These are phyloP conservation scores for Harpegnathos saltator DNA, from an alignment of 1,140 invertebrate species.

Conservation along the genomic window DNA sequence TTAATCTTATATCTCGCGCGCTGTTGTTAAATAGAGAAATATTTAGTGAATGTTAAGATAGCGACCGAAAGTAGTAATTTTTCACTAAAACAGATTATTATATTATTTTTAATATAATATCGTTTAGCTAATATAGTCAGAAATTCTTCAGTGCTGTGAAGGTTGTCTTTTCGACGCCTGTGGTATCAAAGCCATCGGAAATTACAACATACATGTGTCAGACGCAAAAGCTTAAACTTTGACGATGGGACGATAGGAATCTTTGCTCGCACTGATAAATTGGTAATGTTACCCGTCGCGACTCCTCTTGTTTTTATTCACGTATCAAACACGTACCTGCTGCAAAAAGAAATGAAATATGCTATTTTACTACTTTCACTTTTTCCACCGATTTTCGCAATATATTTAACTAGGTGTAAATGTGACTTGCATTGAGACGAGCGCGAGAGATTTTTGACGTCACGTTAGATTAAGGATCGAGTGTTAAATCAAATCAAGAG, in stretches of 20 bases:
- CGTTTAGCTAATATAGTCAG: conserved; percentile 83
- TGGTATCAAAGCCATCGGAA: conserved; percentile 82
- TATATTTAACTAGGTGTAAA: conserved; percentile 76
- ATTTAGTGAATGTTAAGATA: conserved; percentile 84
- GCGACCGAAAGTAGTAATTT: conserved; percentile 83
- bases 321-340: conserved; percentile 80
- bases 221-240: conserved; percentile 74
- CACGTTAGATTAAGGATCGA: conserved; percentile 72
- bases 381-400: conserved; percentile 79
- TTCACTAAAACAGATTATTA: conserved; percentile 84
- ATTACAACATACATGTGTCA: conserved; percentile 78
- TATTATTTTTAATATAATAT: conserved; percentile 75
- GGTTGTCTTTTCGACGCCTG: conserved; percentile 80
- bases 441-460: conserved; percentile 64
- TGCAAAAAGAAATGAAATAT: conserved; percentile 72
- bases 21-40: conserved; percentile 84
- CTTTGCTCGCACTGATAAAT: conserved; percentile 76
- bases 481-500: conserved; percentile 73
- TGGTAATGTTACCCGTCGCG: conserved; percentile 68
- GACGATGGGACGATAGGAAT: conserved; percentile 73
- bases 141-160: conserved; percentile 85
- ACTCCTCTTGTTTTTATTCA: conserved; percentile 72
- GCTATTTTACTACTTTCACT: conserved; percentile 83
- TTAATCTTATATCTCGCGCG: conserved; percentile 74
- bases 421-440: conserved; percentile 64